These are phyloP conservation scores for Callinectes sapidus DNA, from an alignment of 2,888 invertebrate species.

Conservation along the genomic window DNA sequence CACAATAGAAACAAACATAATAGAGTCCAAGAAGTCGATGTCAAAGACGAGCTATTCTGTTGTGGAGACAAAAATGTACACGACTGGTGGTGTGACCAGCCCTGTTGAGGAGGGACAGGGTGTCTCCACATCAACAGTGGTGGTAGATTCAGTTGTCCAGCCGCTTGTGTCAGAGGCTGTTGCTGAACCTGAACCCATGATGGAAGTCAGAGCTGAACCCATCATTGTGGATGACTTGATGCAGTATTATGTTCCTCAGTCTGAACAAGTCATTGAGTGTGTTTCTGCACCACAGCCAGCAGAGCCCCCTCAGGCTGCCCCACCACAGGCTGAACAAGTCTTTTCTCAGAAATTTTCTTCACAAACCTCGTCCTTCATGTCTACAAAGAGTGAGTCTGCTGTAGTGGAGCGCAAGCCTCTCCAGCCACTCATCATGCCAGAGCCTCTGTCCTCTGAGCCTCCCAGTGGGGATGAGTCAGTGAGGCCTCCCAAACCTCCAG, in stretches of 20 bases:
- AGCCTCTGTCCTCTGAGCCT: conserved; percentile 22
- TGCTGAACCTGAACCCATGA: neutral
- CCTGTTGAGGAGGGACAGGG: conserved; percentile 39
- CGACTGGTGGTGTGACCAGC: conserved; percentile 53
- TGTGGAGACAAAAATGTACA: conserved; percentile 69
- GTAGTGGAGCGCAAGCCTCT: conserved; percentile 35
- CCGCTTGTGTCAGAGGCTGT: neutral
- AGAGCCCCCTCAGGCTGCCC: neutral
- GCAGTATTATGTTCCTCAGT: conserved; percentile 62
- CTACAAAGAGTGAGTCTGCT: conserved; percentile 47
- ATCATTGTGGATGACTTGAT: conserved; percentile 37
- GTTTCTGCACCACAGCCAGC: conserved; percentile 44
- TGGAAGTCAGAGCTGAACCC: neutral
- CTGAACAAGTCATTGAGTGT: conserved; percentile 51
- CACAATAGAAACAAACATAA: conserved; percentile 54
- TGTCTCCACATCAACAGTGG: neutral
- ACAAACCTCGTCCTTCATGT: conserved; percentile 42
- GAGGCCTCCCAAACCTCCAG: conserved; percentile 65
- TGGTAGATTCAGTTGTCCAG: neutral
- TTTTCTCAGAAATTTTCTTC: conserved; percentile 13
- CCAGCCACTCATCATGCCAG: conserved; percentile 58
- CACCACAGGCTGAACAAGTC: neutral
- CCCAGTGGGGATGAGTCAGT: conserved; percentile 59
- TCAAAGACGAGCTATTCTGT: conserved; percentile 62
- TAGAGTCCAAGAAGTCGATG: conserved; percentile 65